A percentile compares a stretch with the other conserved stretches of the same genome.
Conservation (phyloP, 2,888 invertebrate genomes). For the Matsumyia berberina region DNA sequence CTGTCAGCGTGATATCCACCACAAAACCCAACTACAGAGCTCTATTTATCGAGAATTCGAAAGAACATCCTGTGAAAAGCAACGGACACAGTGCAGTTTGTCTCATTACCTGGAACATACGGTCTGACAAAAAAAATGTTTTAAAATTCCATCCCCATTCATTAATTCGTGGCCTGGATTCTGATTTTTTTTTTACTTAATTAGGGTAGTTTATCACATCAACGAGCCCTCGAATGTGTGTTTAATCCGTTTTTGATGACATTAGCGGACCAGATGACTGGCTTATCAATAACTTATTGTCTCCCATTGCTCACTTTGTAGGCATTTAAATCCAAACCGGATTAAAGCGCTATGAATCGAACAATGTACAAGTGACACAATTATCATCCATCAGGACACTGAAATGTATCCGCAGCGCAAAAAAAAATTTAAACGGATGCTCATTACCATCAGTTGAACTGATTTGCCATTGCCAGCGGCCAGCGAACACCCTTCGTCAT, state of each 20-base stretch:
- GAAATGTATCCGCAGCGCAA: slow-evolving; percentile 18
- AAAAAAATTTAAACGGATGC: slow-evolving; percentile 7
- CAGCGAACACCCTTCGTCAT: not conserved
- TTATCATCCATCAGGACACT: not conserved
- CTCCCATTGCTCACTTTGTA: no score
- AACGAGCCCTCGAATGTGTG: not conserved
- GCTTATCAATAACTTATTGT: not conserved
- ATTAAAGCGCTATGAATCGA: not conserved
- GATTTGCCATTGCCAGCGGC: slow-evolving; percentile 1
- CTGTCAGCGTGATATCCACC: no score
- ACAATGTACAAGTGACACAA: not conserved
- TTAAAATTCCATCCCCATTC: no score
- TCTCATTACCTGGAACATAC: no score
- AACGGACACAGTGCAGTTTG: no score
- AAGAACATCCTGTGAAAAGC: no score
- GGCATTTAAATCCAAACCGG: not conserved
- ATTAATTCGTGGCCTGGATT: no score
- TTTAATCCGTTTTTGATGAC: slow-evolving; percentile 14
- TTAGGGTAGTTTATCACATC: not conserved
- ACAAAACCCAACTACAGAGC: no score
- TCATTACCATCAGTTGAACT: slow-evolving; percentile 25
- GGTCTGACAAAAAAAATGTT: no score
- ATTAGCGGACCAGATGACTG: not conserved
- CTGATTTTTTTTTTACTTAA: no score
- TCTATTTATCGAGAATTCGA: no score